These are phyloP conservation scores for Crocidura indochinensis DNA, from an alignment of 2,797 vertebrate genomes.

Conservation along the genomic window DNA sequence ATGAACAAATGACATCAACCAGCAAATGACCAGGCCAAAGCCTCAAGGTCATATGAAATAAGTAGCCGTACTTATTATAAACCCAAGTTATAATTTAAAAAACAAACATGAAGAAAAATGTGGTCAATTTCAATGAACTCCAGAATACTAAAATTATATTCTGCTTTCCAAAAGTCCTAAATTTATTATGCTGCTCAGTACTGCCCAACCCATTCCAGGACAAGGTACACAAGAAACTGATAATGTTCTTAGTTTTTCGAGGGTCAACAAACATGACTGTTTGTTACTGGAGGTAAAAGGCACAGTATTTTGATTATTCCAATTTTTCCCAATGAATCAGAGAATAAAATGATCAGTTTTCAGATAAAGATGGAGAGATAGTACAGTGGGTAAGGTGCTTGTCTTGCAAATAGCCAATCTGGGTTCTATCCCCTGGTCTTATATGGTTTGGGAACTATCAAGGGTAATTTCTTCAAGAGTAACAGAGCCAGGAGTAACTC, in stretches of 20 bases:
- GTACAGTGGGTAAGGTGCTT: too few relatives aligned
- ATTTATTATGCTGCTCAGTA: background rate
- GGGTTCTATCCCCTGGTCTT: too few relatives aligned
- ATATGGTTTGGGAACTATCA: too few relatives aligned
- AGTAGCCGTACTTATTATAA: background rate
- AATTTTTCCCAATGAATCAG: background rate
- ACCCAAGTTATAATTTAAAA: background rate
- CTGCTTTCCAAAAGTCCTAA: constrained; percentile 35
- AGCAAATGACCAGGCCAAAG: background rate
- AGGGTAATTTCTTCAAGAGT: too few relatives aligned
- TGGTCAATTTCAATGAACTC: background rate
- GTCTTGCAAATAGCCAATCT: too few relatives aligned
- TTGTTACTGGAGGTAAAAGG: background rate
- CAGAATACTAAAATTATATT: background rate
- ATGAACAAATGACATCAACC: background rate
- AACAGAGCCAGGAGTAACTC: too few relatives aligned
- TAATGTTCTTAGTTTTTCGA: background rate
- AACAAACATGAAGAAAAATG: background rate
- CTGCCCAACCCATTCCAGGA: background rate
- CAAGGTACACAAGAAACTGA: background rate
- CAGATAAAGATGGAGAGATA: too few relatives aligned
- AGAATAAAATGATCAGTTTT: constrained; percentile 27
- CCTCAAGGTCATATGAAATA: background rate
- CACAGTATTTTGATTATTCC: background rate
- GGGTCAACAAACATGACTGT: background rate